phyloP scores from a whole-genome alignment of 2,888 invertebrate genomes.

The Sarcophaga variegata region DNA sequence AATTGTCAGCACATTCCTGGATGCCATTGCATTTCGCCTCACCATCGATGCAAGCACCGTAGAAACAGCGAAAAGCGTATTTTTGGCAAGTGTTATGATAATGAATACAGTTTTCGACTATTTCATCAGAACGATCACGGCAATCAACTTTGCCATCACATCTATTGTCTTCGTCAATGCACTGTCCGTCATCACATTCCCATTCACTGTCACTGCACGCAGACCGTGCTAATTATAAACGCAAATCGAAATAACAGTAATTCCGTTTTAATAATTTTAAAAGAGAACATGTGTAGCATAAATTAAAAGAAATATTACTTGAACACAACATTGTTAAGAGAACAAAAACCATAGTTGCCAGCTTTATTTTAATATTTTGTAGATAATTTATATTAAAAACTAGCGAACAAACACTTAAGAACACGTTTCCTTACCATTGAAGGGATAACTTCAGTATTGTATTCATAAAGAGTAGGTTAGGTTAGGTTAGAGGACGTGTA shows the following conservation, averaged over 20 bases:
- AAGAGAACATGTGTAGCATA: too few relatives aligned
- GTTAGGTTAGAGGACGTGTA: too few relatives aligned
- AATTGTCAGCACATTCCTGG: conserved; percentile 73
- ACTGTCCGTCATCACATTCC: conserved; percentile 76
- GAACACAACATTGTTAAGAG: too few relatives aligned
- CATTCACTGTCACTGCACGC: conserved; percentile 73
- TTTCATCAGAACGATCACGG: conserved; percentile 78
- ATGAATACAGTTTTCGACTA: conserved; percentile 74
- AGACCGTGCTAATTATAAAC: conserved; percentile 32
- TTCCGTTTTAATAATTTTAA: not conserved
- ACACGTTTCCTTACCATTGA: too few relatives aligned
- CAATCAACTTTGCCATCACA: conserved; percentile 78
- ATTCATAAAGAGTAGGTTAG: too few relatives aligned
- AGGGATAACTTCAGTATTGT: too few relatives aligned
- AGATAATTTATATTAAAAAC: too few relatives aligned
- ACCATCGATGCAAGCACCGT: conserved; percentile 76
- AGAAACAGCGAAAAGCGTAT: conserved; percentile 81
- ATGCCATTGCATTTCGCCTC: conserved; percentile 69
- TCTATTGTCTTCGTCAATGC: conserved; percentile 73
- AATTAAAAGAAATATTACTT: too few relatives aligned
- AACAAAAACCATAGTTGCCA: too few relatives aligned
- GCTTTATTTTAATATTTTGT: too few relatives aligned
- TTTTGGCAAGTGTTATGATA: conserved; percentile 81
- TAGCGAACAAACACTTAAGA: too few relatives aligned
- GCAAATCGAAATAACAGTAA: not conserved